Percentiles rank a stretch among this genome's conserved stretches.
Evolutionary conservation across 2,888 invertebrate species (phyloP).

Genomic region (Cylloceria caligata): DNA sequence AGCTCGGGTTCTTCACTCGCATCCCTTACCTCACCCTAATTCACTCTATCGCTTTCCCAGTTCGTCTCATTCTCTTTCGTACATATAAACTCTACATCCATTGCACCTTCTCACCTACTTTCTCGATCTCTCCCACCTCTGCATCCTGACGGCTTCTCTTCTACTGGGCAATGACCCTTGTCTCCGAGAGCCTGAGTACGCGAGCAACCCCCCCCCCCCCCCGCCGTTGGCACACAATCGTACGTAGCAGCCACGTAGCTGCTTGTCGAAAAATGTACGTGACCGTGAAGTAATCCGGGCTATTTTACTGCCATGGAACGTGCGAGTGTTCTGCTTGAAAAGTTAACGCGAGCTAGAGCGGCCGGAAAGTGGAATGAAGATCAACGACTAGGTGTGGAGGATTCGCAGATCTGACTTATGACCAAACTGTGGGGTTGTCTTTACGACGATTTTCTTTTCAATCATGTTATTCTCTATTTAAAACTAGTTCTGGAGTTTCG

Average conservation of each 20-base stretch:
- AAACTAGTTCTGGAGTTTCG: too few species aligned
- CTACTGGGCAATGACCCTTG: slow-evolving; percentile 17
- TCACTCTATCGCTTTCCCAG: slow-evolving; percentile 40
- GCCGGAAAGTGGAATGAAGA: slow-evolving; percentile 4
- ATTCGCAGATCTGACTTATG: background rate
- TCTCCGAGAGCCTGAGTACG: slow-evolving; percentile 31
- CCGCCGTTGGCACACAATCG: slow-evolving; percentile 18
- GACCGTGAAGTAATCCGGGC: slow-evolving; percentile 18
- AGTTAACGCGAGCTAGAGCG: slow-evolving; percentile 11
- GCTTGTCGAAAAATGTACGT: slow-evolving; percentile 26
- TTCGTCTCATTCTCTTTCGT: slow-evolving; percentile 40
- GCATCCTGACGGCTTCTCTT: slow-evolving; percentile 1
- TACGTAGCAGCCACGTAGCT: slow-evolving; percentile 11
- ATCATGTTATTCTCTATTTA: too few species aligned
- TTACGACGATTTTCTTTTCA: too few species aligned
- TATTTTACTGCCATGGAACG: slow-evolving; percentile 10
- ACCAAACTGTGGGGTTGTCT: background rate
- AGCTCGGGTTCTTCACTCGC: slow-evolving; percentile 5
- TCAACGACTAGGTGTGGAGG: background rate
- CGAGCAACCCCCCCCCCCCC: background rate
- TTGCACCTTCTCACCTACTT: slow-evolving; percentile 10
- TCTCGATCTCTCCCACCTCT: slow-evolving; percentile 13
- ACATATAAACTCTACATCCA: slow-evolving; percentile 21
- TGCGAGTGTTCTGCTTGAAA: slow-evolving; percentile 20
- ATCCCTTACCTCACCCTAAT: slow-evolving; percentile 35